Conservation (phyloP, 2,113 vertebrate genomes). For the Blennius ocellaris region DNA sequence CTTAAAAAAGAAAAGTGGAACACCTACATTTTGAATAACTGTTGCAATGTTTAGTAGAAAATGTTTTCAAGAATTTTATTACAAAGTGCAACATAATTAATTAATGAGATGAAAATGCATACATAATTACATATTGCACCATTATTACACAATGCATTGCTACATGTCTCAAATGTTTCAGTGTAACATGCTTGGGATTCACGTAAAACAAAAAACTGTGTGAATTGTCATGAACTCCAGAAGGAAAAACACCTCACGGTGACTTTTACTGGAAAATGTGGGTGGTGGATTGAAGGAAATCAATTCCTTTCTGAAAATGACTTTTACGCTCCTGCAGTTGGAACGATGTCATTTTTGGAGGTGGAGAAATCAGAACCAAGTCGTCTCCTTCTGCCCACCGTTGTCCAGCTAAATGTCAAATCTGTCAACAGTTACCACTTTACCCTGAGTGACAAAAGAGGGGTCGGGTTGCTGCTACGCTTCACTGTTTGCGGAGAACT, state of each 20-base stretch:
- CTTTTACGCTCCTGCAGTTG: slow-evolving; percentile 39
- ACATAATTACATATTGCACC: too few relatives aligned
- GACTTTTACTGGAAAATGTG: neutral
- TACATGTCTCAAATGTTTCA: too few relatives aligned
- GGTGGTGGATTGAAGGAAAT: slow-evolving; percentile 34
- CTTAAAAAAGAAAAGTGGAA: too few relatives aligned
- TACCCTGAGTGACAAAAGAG: slow-evolving; percentile 77
- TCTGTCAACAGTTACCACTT: slow-evolving; percentile 83
- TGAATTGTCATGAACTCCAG: neutral
- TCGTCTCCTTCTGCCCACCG: slow-evolving; percentile 27
- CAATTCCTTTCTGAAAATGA: slow-evolving; percentile 26
- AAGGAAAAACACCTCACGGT: slow-evolving; percentile 7
- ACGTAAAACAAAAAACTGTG: slow-evolving; percentile 2
- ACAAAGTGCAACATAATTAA: too few relatives aligned
- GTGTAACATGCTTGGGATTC: neutral
- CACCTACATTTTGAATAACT: too few relatives aligned
- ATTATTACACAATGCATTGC: too few relatives aligned
- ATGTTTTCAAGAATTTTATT: too few relatives aligned
- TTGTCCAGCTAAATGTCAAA: slow-evolving; percentile 78
- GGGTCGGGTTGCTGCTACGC: slow-evolving; percentile 69
- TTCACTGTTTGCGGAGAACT: slow-evolving; percentile 67
- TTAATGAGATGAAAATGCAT: too few relatives aligned
- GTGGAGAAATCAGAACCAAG: slow-evolving; percentile 38
- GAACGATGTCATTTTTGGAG: slow-evolving; percentile 20
- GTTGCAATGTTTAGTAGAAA: too few relatives aligned